phyloP scores from a whole-genome alignment of 2,797 vertebrate species.

The Dromococcyx pavoninus region DNA sequence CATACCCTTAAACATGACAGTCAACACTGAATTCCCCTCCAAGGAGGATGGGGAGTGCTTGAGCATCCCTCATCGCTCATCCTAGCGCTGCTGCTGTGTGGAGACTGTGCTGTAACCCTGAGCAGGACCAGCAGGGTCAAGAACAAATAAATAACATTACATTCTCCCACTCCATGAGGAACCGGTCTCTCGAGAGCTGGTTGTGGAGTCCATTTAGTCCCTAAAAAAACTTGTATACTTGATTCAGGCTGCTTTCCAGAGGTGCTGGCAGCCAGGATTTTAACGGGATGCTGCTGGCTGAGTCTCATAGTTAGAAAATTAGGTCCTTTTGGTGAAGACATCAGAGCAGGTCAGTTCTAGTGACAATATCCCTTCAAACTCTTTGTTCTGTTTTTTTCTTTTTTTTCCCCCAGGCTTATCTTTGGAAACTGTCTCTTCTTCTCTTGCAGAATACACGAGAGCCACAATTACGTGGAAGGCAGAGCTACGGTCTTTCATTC shows the following conservation, averaged over 20 bases:
- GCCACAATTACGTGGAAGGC: conserved; percentile 83
- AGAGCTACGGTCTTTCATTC: conserved; percentile 90
- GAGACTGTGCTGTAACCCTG: accelerated
- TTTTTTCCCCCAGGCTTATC: background rate
- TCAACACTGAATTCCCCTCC: background rate
- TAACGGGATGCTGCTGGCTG: accelerated
- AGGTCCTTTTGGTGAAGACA: background rate
- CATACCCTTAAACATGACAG: background rate
- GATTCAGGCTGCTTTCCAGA: background rate
- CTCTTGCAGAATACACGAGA: conserved; percentile 83
- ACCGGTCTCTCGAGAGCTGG: too few species aligned
- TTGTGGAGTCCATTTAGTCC: background rate
- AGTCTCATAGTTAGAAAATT: background rate
- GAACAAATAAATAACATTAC: background rate
- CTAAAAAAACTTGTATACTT: accelerated
- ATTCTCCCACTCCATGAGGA: accelerated
- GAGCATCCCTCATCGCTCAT: background rate
- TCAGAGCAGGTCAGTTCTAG: background rate
- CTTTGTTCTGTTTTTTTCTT: background rate
- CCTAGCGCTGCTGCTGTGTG: background rate
- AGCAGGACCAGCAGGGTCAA: background rate
- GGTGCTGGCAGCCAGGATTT: accelerated
- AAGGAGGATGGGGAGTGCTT: background rate
- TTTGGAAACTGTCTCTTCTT: conserved; percentile 5
- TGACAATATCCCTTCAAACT: background rate